Evolutionary conservation across 2,888 invertebrate species (phyloP), one percentile per base, ranked within the genome.

Genomic region (Liopterus haemorrhoidalis): DNA sequence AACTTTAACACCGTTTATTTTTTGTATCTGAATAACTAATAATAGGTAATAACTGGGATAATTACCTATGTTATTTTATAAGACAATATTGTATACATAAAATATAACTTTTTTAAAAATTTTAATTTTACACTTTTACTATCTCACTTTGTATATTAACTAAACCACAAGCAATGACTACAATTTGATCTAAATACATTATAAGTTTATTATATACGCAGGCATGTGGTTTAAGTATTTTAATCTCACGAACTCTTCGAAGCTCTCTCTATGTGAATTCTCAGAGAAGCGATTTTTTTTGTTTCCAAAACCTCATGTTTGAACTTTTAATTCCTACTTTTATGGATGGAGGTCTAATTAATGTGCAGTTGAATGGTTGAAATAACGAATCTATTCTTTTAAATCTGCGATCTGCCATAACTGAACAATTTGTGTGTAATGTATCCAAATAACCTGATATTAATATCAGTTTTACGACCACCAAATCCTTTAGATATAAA

Each of bases 401-500:
- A 38, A 38, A 38, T 12, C 38, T 50, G 37, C 54, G 37, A 19
- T 53, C 53, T 18, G 54, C 53, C 50, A 53, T 46, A n/a, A 54
- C 48, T 35, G 36, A 19, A 3, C 11, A 11, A 5, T 37, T 24
- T 12, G 32, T 19, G 16, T 32, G 31, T 11, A 55, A 25, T 21
- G 11, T 25, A 22, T 48, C 37, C 25, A 49, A 37, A 41, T 39
- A 52, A 36, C 31, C 42, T 41, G 51, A 43, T 36, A 2, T 24
- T 15, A 1, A 28, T 20, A 51, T 55, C 55, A 4, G 46, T 31
- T 11, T 37, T 40, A 32, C 54, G 24, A 24, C 58, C 50, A 21
- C 57, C 54, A 52, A 46, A 56, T 5, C 54, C 56, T n/a, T 22
- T 35, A 21, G 56, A 57, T 16, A 58, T 48, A 49, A 50, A 57